Conservation (phyloP, 2,797 vertebrate genomes). For the Cynopterus sphinx region DNA sequence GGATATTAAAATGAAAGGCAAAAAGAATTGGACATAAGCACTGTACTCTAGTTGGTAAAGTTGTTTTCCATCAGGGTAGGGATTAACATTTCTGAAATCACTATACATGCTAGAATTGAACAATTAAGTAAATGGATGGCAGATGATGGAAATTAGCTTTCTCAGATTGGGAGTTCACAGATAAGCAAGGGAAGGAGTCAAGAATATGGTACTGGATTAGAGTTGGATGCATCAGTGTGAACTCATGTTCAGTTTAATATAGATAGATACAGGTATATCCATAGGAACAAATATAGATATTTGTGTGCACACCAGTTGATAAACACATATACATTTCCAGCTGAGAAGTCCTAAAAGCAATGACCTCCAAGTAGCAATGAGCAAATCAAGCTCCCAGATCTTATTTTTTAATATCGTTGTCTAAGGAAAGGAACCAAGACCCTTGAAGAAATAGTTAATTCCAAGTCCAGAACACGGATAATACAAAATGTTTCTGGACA, state of each 20-base stretch:
- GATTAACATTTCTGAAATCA: not conserved
- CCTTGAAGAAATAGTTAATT: not conserved
- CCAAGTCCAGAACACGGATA: not conserved
- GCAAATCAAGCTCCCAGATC: not conserved
- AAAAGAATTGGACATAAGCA: not conserved
- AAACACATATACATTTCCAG: not conserved
- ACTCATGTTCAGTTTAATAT: slow-evolving; percentile 8
- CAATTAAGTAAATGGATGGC: not conserved
- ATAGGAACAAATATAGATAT: not conserved
- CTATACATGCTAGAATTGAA: not conserved
- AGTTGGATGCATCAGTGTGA: not conserved
- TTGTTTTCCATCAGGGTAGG: not conserved
- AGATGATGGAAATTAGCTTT: not conserved
- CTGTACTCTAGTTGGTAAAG: not conserved
- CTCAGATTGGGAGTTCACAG: not conserved
- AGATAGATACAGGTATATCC: not conserved
- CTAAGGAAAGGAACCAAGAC: not conserved
- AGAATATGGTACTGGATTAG: not conserved
- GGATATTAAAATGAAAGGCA: not conserved
- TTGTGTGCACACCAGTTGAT: not conserved
- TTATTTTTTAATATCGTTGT: not conserved
- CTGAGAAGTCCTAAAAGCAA: not conserved
- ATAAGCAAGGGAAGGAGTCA: not conserved
- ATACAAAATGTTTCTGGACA: not conserved
- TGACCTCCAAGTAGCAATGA: not conserved